Evolutionary conservation across 2,888 invertebrate species (phyloP).

Genomic region (Phaonia tiefii): DNA sequence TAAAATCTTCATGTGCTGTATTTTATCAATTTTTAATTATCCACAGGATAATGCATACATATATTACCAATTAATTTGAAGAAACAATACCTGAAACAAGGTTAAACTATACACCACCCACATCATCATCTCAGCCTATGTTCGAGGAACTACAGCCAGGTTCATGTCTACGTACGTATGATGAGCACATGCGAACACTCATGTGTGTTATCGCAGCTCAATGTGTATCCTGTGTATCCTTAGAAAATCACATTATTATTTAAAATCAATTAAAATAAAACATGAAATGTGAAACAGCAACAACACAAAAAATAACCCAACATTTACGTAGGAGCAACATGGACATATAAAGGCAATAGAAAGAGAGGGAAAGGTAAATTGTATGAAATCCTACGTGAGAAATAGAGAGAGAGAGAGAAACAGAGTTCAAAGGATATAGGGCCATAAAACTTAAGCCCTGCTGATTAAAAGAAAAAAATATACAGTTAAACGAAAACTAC

Average conservation of each 20-base stretch:
- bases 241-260: constrained; percentile 58
- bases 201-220: neutral
- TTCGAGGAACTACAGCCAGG: too few relatives aligned
- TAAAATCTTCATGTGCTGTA: too few relatives aligned
- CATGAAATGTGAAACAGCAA: constrained; percentile 25
- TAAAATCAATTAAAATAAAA: constrained; percentile 63
- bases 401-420: neutral
- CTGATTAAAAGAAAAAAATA: neutral
- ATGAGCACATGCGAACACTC: too few relatives aligned
- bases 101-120: neutral
- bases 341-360: too few relatives aligned
- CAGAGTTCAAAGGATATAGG: constrained; percentile 15
- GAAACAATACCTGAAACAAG: constrained; percentile 13
- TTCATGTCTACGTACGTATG: too few relatives aligned
- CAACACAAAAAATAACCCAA: neutral
- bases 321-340: neutral
- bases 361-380: neutral
- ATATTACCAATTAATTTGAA: neutral
- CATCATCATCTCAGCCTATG: too few relatives aligned
- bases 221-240: constrained; percentile 34
- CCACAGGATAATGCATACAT: too few relatives aligned
- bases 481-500: neutral
- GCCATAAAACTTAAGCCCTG: constrained; percentile 1
- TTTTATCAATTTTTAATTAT: too few relatives aligned
- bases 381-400: constrained; percentile 1